Evolutionary conservation across 2,888 invertebrate genomes (phyloP).

Genomic region (Drosophila helvetica): DNA sequence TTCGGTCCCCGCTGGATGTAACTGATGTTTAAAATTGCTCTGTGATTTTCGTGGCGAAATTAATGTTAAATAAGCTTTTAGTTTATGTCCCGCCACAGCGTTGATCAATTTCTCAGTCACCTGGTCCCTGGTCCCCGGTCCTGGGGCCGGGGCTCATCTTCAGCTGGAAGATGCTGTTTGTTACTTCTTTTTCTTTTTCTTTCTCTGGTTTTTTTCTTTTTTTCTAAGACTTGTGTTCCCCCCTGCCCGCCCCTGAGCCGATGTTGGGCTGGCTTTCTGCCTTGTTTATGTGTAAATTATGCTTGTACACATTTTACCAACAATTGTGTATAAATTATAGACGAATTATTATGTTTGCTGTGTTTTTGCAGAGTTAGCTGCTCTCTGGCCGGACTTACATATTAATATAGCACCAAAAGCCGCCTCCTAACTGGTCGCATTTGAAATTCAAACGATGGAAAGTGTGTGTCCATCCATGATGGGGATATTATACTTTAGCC

Average conservation of each 20-base stretch:
- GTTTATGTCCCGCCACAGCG: conserved; percentile 79
- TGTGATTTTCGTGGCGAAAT: conserved; percentile 81
- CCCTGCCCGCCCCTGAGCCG: conserved; percentile 2
- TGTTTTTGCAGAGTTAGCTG: conserved; percentile 2
- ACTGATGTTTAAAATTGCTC: conserved; percentile 78
- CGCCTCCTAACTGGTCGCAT: conserved; percentile 36
- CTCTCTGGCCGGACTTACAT: conserved; percentile 51
- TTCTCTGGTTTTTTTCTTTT: no score
- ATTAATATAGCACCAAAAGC: conserved; percentile 63
- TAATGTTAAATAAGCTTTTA: conserved; percentile 80
- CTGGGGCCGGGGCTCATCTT: conserved; percentile 17
- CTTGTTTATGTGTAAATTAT: conserved; percentile 79
- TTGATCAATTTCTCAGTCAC: conserved; percentile 79
- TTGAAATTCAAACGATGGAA: conserved; percentile 56
- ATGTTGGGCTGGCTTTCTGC: conserved; percentile 48
- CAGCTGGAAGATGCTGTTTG: conserved; percentile 34
- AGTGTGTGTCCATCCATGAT: neutral
- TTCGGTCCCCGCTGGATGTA: conserved; percentile 46
- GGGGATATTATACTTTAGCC: neutral
- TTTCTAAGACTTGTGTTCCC: conserved; percentile 43
- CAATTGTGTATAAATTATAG: conserved; percentile 80
- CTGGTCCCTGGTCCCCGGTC: conserved; percentile 42
- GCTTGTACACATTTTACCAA: conserved; percentile 78
- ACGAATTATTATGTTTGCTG: conserved; percentile 74
- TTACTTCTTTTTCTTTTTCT: conserved; percentile 53